Conservation (phyloP, 2,113 vertebrate genomes). For the Tychaedon coryphoeus region DNA sequence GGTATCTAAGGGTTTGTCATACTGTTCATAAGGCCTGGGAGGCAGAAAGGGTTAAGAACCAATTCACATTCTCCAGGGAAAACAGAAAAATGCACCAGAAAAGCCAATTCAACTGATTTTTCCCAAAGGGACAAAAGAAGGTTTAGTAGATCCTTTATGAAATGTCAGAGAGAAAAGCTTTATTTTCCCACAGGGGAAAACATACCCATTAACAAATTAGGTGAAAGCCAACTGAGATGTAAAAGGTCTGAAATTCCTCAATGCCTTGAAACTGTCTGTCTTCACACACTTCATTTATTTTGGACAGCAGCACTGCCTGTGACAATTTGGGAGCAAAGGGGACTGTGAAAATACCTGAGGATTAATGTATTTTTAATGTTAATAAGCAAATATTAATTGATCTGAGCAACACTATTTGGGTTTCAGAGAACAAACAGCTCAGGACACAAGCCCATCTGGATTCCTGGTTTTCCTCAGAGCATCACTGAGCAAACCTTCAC, state of each 20-base stretch:
- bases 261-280: background rate
- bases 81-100: background rate
- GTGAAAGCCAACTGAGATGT: background rate
- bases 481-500: background rate
- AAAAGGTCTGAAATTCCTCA: background rate
- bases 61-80: background rate
- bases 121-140: background rate
- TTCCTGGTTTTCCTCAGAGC: background rate
- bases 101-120: slow-evolving; percentile 3
- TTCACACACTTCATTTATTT: slow-evolving; percentile 10
- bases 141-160: background rate
- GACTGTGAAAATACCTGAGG: background rate
- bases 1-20: background rate
- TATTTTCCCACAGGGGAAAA: background rate
- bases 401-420: background rate
- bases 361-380: background rate
- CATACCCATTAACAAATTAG: slow-evolving; percentile 17
- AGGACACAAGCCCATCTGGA: no score
- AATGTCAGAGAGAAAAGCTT: background rate
- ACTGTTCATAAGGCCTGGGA: fast-evolving
- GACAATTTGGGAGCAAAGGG: background rate
- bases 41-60: background rate
- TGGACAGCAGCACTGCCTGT: background rate
- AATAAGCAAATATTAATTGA: background rate
- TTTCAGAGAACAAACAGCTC: background rate